Percentiles rank a stretch among this genome's conserved stretches.
These are phyloP conservation scores for Chaenogobius annularis DNA, from an alignment of 2,113 vertebrate genomes.

Conservation along the genomic window DNA sequence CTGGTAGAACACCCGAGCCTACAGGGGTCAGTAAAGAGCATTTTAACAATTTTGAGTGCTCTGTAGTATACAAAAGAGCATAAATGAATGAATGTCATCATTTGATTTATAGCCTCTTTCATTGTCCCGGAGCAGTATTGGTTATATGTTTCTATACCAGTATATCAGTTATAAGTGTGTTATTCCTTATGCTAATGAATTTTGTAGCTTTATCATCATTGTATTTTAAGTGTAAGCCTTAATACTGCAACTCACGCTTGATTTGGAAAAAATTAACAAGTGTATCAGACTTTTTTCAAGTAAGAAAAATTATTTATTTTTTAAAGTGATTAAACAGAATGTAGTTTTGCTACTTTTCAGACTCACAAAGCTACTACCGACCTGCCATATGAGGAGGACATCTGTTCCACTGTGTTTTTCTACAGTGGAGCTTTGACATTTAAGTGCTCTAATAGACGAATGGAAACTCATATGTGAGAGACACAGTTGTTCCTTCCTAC, in stretches of 20 bases:
- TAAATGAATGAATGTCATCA: too few relatives aligned
- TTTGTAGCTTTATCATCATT: neutral
- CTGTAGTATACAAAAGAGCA: too few relatives aligned
- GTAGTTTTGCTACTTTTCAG: constrained; percentile 11
- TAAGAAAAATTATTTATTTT: neutral
- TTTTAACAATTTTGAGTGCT: too few relatives aligned
- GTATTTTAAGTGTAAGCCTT: neutral
- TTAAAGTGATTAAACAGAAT: constrained; percentile 4
- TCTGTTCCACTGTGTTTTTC: constrained; percentile 29
- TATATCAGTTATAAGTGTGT: too few relatives aligned
- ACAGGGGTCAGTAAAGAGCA: too few relatives aligned
- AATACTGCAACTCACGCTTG: neutral
- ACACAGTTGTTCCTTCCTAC: constrained; percentile 1
- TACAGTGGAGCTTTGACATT: constrained; percentile 27
- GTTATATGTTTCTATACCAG: too few relatives aligned
- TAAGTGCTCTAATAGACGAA: constrained; percentile 15
- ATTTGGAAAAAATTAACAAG: neutral
- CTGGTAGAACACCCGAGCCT: too few relatives aligned
- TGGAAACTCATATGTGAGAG: constrained; percentile 15
- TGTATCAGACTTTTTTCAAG: too few relatives aligned
- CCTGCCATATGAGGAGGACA: constrained; percentile 11
- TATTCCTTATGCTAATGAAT: neutral
- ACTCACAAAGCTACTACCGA: constrained; percentile 6
- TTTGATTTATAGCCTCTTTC: neutral
- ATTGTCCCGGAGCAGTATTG: too few relatives aligned